Conservation (phyloP, 2,113 vertebrate genomes). For the Anolis carolinensis region DNA sequence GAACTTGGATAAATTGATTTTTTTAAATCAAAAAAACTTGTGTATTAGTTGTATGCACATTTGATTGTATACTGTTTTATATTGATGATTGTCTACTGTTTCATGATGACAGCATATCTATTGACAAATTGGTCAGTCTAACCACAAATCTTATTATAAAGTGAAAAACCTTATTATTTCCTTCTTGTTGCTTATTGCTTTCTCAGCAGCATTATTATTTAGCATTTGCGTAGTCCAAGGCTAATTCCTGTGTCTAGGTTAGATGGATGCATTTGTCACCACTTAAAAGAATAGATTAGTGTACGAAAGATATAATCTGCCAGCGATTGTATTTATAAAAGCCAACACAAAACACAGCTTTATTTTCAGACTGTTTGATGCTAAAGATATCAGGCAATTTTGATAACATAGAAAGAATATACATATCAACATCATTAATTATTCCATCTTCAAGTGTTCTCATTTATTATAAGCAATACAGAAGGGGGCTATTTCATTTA, state of each 20-base stretch:
- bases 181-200: not conserved
- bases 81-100: not conserved
- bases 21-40: too few relatives aligned
- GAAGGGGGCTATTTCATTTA: not conserved
- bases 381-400: not conserved
- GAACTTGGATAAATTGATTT: not conserved
- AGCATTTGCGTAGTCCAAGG: not conserved
- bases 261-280: not conserved
- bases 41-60: too few relatives aligned
- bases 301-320: not conserved
- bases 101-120: not conserved
- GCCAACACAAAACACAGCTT: not conserved
- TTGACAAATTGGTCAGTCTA: not conserved
- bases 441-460: not conserved
- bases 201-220: not conserved
- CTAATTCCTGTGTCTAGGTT: not conserved
- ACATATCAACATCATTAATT: not conserved
- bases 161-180: not conserved
- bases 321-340: not conserved
- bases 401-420: not conserved
- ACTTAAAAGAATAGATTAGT: not conserved
- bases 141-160: not conserved
- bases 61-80: not conserved
- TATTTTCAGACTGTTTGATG: not conserved
- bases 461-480: not conserved